Conservation (phyloP, 1,140 invertebrate genomes). For the Psix sp. region DNA sequence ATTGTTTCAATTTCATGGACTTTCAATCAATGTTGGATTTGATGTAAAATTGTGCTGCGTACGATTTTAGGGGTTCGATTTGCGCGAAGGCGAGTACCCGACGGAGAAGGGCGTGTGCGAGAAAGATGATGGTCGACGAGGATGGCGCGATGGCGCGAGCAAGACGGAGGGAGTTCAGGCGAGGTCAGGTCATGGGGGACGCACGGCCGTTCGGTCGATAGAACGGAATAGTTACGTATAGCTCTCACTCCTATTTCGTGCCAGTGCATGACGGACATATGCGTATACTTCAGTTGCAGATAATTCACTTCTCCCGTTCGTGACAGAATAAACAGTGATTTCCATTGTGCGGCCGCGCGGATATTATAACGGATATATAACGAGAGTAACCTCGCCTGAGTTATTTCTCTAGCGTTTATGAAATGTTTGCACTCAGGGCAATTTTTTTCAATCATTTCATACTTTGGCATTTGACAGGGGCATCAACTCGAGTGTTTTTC, state of each 20-base stretch:
- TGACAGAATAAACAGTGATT: constrained; percentile 26
- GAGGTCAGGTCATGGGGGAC: constrained; percentile 77
- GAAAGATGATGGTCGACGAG: constrained; percentile 9
- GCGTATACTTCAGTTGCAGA: constrained; percentile 40
- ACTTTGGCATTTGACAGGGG: too few relatives aligned
- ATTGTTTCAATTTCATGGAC: too few relatives aligned
- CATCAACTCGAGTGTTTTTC: too few relatives aligned
- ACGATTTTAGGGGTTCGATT: too few relatives aligned
- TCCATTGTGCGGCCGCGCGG: constrained; percentile 4
- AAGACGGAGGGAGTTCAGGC: constrained; percentile 68
- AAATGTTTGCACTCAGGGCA: too few relatives aligned
- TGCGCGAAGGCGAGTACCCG: constrained; percentile 65
- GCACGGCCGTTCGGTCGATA: constrained; percentile 69
- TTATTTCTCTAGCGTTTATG: too few relatives aligned
- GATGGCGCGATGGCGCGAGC: constrained; percentile 16
- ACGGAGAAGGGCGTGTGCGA: constrained; percentile 30
- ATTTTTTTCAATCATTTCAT: too few relatives aligned
- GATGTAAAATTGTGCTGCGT: too few relatives aligned
- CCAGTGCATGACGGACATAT: constrained; percentile 38
- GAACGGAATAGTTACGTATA: constrained; percentile 60
- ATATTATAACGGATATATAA: too few relatives aligned
- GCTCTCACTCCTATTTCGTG: constrained; percentile 31
- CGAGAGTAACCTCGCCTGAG: too few relatives aligned
- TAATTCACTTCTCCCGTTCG: constrained; percentile 37
- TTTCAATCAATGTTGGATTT: too few relatives aligned